Conservation (phyloP, 1,140 invertebrate genomes). For the Caenorhabditis brenneri region DNA sequence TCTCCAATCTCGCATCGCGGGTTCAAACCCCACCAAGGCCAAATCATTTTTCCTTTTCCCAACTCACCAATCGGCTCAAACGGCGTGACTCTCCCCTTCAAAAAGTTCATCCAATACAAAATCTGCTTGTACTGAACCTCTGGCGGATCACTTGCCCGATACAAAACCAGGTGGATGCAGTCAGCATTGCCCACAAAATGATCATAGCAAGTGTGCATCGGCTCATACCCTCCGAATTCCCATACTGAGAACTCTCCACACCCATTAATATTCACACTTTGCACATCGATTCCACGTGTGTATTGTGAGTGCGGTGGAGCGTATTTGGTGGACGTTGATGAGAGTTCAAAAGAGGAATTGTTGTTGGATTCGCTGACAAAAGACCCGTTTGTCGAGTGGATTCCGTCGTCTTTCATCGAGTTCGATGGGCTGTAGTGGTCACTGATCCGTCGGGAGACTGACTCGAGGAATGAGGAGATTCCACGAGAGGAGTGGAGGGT, state of each 20-base stretch:
- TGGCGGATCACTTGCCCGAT: constrained; percentile 78
- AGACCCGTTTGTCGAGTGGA: constrained; percentile 55
- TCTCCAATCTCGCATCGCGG: too few relatives aligned
- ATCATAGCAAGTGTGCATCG: constrained; percentile 81
- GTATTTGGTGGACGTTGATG: constrained; percentile 21
- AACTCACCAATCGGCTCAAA: constrained; percentile 76
- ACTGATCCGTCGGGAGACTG: constrained; percentile 40
- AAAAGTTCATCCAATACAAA: constrained; percentile 82
- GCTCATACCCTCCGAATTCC: constrained; percentile 84
- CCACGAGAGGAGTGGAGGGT: constrained; percentile 74
- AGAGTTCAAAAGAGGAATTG: constrained; percentile 48
- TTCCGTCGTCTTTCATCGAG: constrained; percentile 54
- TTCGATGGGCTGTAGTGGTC: constrained; percentile 47
- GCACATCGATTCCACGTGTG: constrained; percentile 78
- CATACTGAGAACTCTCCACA: constrained; percentile 79
- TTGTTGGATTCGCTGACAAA: constrained; percentile 55
- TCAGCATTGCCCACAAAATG: constrained; percentile 79
- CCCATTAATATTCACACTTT: constrained; percentile 76
- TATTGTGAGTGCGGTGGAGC: constrained; percentile 75
- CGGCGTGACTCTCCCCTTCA: constrained; percentile 78
- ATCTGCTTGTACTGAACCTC: constrained; percentile 77
- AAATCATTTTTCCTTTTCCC: too few relatives aligned
- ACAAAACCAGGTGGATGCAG: constrained; percentile 79
- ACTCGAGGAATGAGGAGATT: constrained; percentile 30
- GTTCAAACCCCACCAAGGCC: too few relatives aligned